phyloP scores from a whole-genome alignment of 1,140 invertebrate genomes.

The Eupeodes corollae region DNA sequence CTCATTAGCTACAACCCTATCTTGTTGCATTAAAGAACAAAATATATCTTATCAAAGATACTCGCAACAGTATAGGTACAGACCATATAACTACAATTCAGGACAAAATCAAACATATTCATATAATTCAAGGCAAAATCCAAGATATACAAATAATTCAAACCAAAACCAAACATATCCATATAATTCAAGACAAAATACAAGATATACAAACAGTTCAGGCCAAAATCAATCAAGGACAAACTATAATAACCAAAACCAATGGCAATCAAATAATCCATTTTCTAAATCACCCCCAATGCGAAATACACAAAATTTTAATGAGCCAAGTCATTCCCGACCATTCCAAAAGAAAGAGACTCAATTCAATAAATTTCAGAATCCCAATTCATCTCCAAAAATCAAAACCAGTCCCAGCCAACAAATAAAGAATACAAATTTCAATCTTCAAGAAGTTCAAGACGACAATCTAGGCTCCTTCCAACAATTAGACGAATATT shows the following conservation, averaged over 20 bases:
- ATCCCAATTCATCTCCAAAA: neutral
- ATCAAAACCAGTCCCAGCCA: neutral
- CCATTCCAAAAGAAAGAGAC: neutral
- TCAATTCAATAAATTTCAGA: neutral
- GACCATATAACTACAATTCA: neutral
- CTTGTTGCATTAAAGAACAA: conserved; percentile 1
- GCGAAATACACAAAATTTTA: neutral
- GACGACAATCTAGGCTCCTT: neutral
- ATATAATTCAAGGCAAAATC: neutral
- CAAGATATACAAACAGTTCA: neutral
- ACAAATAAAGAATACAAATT: neutral
- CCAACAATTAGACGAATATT: neutral
- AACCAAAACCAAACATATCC: neutral
- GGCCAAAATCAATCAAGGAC: neutral
- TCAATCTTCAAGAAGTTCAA: neutral
- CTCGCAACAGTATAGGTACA: neutral
- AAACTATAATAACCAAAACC: neutral
- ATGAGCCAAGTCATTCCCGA: neutral
- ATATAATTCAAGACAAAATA: neutral
- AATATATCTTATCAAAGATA: conserved; percentile 1
- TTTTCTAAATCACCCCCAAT: neutral
- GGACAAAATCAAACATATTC: neutral
- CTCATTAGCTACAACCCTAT: neutral
- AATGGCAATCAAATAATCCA: neutral
- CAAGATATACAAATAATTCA: neutral